Evolutionary conservation across 1,140 invertebrate species (phyloP), one percentile per base, ranked within the genome.

Genomic region (Drosophila mayri): DNA sequence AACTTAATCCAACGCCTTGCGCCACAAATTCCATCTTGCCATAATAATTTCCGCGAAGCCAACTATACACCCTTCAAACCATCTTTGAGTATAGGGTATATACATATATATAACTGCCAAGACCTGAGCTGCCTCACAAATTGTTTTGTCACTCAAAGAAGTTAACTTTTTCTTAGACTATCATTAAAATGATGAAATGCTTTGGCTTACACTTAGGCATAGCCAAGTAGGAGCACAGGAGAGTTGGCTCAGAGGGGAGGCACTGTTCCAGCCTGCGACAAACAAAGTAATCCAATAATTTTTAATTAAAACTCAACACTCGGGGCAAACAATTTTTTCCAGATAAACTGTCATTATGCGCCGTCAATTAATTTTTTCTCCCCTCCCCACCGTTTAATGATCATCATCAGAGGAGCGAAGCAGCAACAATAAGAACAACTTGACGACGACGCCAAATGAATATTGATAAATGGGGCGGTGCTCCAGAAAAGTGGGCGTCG

Each of bases 141-240:
- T 77, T 77, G 73, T 77, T 76, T 77, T 77, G 74, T 77, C 74
- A 77, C 74, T 77, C 50, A 46, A 59, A 72, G 70, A 44, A 71
- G 64, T 37, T 37, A 71, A 80, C 43, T 66, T 79, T 68, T 78
- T 66, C 73, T 67, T 66, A 49, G 54, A 55, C 79, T 62, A 76
- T 79, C 90, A 91, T 91, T 87, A 91, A 91, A 84, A 91, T 91
- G 90, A 91, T 90, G 82, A 91, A 91, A 91, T 90, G 73, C 86
- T 87, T 86, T 91, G 90, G 90, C 80, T 88, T 81, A 90, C 83
- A 77, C 90, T 87, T 91, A 91, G 90, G 90, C 90, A 91, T 91
- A 91, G 79, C 83, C 91, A 91, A 91, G 73, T 70, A 85, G 68
- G 28, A 77, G 5, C 18, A 10, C 3, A 4, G 2, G 37, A 30